Base-by-base conservation (phyloP, 2,888 invertebrate genomes). In the Diarsia brunnea region DNA sequence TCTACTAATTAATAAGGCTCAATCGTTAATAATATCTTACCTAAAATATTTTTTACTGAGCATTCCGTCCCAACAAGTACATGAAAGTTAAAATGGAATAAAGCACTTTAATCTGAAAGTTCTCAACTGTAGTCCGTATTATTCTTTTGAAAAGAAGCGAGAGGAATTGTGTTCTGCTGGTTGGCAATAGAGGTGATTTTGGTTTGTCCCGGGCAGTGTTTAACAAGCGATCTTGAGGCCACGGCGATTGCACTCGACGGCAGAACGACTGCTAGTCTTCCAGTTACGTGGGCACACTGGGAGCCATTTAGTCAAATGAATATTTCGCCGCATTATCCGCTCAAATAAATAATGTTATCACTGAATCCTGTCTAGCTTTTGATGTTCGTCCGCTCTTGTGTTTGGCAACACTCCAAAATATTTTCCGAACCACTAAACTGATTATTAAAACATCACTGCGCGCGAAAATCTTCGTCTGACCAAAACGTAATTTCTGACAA, bases 31-130 rank as follows among this genome's bases (percentile, higher is more conserved):
- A 16, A 5, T 27, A 75, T 27, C n/a, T 61, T 31, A 51, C 12
- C 58, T 60, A 14, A 27, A 70, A 64, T 31, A 43, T 14, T 66
- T 70, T 75, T 74, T 69, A 49, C 65, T 61, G 61, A 78, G 75
- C 72, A 63, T 83, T 84, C 83, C 78, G 60, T 84, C 84, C 75
- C 79, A 86, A 86, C 88, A 90, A 90, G 89, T 89, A 91, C 85
- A 87, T 85, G 75, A 88, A 91, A 90, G 87, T 91, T 90, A 88
- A 89, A 91, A 90, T 85, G 87, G 87, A 90, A 90, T 91, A 88
- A 90, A 90, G 89, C 87, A 89, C 89, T 92, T 91, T 90, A 90
- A 92, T 91, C 86, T 89, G 84, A 85, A 88, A 90, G 85, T 90
- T 90, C 85, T 89, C 85, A 81, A 78, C 81, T 75, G 81, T 87